These are phyloP conservation scores for Amblyraja radiata DNA, from an alignment of 2,797 vertebrate species.

Conservation along the genomic window DNA sequence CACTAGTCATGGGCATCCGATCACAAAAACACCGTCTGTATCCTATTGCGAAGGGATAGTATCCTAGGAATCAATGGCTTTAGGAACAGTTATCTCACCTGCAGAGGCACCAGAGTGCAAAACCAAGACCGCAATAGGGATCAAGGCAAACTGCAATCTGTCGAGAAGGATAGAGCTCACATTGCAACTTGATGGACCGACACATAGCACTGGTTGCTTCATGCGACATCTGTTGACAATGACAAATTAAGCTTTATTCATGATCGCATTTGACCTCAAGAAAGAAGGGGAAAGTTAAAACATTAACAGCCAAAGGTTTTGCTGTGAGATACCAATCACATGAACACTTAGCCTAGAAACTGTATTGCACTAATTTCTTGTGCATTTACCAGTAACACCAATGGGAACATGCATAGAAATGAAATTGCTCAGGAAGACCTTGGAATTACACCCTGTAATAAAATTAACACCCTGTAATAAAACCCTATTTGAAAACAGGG, in stretches of 20 bases:
- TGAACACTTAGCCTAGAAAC: neutral
- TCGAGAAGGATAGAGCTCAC: constrained; percentile 88
- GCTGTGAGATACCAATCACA: neutral
- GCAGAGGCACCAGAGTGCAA: constrained; percentile 92
- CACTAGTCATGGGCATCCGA: no score
- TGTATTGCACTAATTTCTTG: no score
- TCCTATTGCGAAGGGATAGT: neutral
- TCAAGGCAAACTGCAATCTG: constrained; percentile 94
- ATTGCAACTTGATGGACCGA: constrained; percentile 92
- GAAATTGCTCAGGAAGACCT: no score
- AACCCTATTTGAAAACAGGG: no score
- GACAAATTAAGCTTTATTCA: neutral
- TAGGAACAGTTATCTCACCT: constrained; percentile 52
- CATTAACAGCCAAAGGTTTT: neutral
- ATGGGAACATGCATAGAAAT: no score
- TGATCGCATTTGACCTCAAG: neutral
- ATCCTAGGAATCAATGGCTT: neutral
- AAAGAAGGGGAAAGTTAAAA: neutral
- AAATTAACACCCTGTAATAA: no score
- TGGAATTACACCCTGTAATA: no score
- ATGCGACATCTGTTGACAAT: constrained; percentile 78
- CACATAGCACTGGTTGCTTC: constrained; percentile 92
- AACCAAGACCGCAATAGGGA: constrained; percentile 90
- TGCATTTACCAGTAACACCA: no score
- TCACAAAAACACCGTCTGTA: no score